phyloP scores from a whole-genome alignment of 2,113 vertebrate genomes.

The Python bivittatus region DNA sequence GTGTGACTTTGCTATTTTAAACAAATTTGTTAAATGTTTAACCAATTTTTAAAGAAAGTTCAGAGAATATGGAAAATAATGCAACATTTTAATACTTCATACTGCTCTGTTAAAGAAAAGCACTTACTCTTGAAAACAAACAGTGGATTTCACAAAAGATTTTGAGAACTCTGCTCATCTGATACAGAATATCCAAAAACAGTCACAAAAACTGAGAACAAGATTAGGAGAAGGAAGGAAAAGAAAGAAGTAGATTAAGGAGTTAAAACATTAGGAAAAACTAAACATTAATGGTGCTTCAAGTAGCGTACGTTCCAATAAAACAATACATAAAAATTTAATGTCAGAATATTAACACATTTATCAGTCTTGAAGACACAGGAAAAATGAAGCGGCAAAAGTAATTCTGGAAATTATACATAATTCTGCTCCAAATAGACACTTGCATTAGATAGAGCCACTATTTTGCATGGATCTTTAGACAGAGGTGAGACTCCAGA shows the following conservation, averaged over 20 bases:
- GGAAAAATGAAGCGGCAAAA: background rate
- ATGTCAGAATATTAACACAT: background rate
- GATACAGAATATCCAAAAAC: constrained; percentile 25
- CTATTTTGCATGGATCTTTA: background rate
- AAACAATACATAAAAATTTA: background rate
- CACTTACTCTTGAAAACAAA: background rate
- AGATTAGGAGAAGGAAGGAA: background rate
- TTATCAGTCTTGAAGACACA: background rate
- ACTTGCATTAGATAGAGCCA: background rate
- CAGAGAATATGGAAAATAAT: constrained; percentile 14
- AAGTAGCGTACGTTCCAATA: background rate
- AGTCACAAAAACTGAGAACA: accelerated
- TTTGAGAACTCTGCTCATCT: constrained; percentile 3
- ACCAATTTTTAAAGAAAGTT: background rate
- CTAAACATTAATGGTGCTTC: background rate
- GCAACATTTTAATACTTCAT: constrained; percentile 21
- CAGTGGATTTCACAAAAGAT: background rate
- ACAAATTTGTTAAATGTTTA: background rate
- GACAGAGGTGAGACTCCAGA: background rate
- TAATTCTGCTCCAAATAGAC: background rate
- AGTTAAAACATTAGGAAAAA: constrained; percentile 4
- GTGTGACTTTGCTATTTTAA: constrained; percentile 17
- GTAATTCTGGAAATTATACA: background rate
- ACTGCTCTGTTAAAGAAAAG: background rate
- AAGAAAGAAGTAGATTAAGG: constrained; percentile 25